Evolutionary conservation across 2,888 invertebrate genomes (phyloP).

Genomic region (Augiades crinisus): DNA sequence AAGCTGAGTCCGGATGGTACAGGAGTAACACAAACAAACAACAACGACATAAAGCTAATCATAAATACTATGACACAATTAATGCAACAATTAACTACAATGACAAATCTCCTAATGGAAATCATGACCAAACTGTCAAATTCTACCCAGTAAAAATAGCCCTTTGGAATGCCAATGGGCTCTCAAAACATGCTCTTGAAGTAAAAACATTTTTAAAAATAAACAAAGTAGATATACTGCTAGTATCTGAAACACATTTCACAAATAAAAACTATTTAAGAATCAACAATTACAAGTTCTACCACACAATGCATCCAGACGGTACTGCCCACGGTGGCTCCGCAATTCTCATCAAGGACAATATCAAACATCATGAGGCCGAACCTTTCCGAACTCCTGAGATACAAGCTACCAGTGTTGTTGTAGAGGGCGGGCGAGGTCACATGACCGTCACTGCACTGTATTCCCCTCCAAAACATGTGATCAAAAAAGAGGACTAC

Average conservation of each 20-base stretch:
- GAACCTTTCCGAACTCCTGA: background rate
- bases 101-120: constrained; percentile 22
- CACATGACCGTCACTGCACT: constrained; percentile 13
- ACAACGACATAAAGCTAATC: constrained; percentile 12
- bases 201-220: constrained; percentile 13
- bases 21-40: background rate
- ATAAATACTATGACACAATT: constrained; percentile 18
- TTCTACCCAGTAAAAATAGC: constrained; percentile 15
- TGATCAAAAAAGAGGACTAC: too few relatives aligned
- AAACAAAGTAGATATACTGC: constrained; percentile 10
- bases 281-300: constrained; percentile 10
- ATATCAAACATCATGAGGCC: background rate
- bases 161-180: constrained; percentile 24
- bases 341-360: background rate
- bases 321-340: background rate
- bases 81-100: constrained; percentile 24
- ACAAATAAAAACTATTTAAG: constrained; percentile 7
- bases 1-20: background rate
- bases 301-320: constrained; percentile 14
- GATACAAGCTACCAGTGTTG: constrained; percentile 12
- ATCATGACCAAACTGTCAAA: constrained; percentile 20
- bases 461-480: too few relatives aligned
- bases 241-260: constrained; percentile 18
- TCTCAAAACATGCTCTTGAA: constrained; percentile 19
- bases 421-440: constrained; percentile 1